phyloP scores from a whole-genome alignment of 2,113 vertebrate genomes.

The Henicopernis longicauda region DNA sequence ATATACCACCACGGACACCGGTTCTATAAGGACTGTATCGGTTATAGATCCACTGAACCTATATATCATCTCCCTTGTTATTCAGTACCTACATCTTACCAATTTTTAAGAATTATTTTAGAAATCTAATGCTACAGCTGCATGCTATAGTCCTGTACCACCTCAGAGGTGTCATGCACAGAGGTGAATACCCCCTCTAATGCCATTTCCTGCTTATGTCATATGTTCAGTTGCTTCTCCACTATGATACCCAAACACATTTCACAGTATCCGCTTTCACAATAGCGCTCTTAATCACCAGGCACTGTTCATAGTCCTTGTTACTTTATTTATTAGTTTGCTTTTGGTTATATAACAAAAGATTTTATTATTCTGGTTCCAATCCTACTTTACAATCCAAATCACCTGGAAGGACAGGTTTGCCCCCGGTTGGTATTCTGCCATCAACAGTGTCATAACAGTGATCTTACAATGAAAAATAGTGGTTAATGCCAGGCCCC shows the following conservation, averaged over 20 bases:
- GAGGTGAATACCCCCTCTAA: not conserved
- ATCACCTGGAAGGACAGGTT: not conserved
- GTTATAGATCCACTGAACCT: not conserved
- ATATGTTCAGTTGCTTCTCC: not conserved
- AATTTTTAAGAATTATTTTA: not conserved
- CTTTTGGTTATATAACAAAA: not conserved
- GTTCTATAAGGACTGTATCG: not conserved
- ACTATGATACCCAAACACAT: accelerated
- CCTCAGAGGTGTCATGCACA: not conserved
- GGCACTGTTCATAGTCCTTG: not conserved
- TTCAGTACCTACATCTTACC: no score
- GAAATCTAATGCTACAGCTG: not conserved
- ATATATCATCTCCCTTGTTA: accelerated
- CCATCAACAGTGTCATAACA: not conserved
- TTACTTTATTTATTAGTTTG: not conserved
- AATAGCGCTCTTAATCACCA: not conserved
- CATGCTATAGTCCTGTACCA: not conserved
- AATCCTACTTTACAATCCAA: not conserved
- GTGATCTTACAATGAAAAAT: not conserved
- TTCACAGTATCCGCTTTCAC: not conserved
- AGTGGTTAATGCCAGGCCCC: not conserved
- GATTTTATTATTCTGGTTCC: not conserved
- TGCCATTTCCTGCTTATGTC: accelerated
- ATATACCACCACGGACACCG: not conserved
- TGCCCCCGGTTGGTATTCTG: not conserved